Conservation (phyloP, 2,797 vertebrate genomes). For the Trichosurus vulpecula region DNA sequence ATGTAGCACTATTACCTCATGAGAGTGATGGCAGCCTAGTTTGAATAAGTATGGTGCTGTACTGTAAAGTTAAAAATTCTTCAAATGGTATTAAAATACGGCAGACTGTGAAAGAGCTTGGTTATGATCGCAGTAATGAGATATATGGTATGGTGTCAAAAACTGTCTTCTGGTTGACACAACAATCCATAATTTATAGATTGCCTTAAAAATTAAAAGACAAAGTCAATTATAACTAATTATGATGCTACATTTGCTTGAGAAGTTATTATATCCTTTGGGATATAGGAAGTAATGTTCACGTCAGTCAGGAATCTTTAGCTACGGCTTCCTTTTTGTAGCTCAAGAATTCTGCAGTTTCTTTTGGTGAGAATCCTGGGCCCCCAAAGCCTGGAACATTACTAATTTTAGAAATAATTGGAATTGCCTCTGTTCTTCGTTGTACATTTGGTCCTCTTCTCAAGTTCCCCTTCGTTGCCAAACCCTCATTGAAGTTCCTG, state of each 20-base stretch:
- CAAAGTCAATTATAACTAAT: constrained; percentile 85
- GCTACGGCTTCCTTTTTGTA: constrained; percentile 69
- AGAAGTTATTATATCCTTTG: constrained; percentile 83
- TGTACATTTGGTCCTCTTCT: constrained; percentile 54
- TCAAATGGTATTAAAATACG: constrained; percentile 69
- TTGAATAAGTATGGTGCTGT: constrained; percentile 40
- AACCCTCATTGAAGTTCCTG: constrained; percentile 67
- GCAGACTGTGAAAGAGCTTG: constrained; percentile 68
- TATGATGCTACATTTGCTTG: constrained; percentile 82
- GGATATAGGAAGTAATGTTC: constrained; percentile 82
- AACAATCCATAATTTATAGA: constrained; percentile 85
- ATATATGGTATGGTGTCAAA: constrained; percentile 81
- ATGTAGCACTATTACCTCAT: not conserved
- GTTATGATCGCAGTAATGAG: constrained; percentile 79
- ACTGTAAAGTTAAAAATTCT: constrained; percentile 50
- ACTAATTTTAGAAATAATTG: constrained; percentile 71
- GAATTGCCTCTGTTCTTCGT: constrained; percentile 34
- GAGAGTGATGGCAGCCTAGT: constrained; percentile 43
- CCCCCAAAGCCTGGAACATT: constrained; percentile 52
- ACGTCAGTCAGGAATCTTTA: constrained; percentile 82
- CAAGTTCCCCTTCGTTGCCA: constrained; percentile 59
- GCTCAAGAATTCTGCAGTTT: constrained; percentile 65
- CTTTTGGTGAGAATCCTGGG: constrained; percentile 58
- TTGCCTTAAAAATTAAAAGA: constrained; percentile 85
- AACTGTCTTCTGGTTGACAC: constrained; percentile 84